Conservation (phyloP, 23 tunicate genomes). For the Trididemnum miniatum region DNA sequence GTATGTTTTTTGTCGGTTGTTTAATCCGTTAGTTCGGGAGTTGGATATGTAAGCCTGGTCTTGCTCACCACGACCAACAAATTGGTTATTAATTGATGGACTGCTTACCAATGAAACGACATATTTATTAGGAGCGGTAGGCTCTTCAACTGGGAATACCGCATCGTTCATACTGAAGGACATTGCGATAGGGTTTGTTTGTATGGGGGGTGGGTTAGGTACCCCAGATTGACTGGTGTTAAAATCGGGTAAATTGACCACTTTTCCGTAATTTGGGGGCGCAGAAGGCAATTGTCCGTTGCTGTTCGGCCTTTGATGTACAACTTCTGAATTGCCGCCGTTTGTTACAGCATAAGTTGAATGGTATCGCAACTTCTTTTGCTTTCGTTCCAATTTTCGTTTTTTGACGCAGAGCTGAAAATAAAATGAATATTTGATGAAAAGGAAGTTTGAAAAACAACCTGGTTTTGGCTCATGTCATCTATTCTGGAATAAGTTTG, state of each 20-base stretch:
- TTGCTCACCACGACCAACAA: background rate
- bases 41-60: background rate
- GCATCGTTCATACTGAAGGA: slow-evolving; percentile 81
- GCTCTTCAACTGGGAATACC: slow-evolving; percentile 30
- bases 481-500: no score
- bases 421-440: background rate
- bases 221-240: slow-evolving; percentile 14
- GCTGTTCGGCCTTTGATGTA: background rate
- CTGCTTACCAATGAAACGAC: background rate
- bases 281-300: slow-evolving; percentile 25
- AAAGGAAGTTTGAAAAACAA: no score
- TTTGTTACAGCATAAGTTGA: background rate
- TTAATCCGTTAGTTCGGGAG: background rate
- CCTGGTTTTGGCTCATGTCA: no score
- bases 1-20: background rate
- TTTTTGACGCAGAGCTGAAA: slow-evolving; percentile 1
- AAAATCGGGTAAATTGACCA: slow-evolving; percentile 24
- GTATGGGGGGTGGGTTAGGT: background rate
- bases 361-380: background rate
- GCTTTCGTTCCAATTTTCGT: background rate
- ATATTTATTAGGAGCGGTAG: background rate
- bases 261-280: slow-evolving; percentile 78
- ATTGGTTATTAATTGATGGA: background rate
- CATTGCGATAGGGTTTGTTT: slow-evolving; percentile 67
- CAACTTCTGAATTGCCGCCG: background rate